Evolutionary conservation across 2,797 vertebrate species (phyloP), one percentile per base, ranked within the genome.

Genomic region (Oreortyx pictus): DNA sequence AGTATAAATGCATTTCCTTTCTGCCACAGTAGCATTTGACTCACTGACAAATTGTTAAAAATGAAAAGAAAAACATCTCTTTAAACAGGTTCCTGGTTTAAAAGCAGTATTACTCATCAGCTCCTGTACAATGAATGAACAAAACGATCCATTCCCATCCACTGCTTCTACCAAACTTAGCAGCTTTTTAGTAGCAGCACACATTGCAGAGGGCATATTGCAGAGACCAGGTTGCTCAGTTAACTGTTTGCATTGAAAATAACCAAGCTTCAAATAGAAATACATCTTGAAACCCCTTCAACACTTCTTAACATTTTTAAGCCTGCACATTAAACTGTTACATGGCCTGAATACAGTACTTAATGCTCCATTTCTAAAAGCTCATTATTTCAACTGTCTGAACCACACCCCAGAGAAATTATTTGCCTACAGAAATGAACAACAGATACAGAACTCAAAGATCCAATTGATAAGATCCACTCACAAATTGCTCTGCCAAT

Each of bases 401-500:
- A 70, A 56, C 24, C 33, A 43, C 5, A 49, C 6, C n/a, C 62
- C 44, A 77, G 25, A 92, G 72, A 94, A 96, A 92, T 74, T 83
- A 84, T 77, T 67, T 88, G 54, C 79, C 61, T 83, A 64, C 66
- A 92, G 82, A 88, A 94, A 91, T 46, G 12, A 95, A 82, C 18
- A 43, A 82, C 57, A 92, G 75, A 71, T 88, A 72, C 54, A 5
- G 20, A 92, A 88, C 46, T 62, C 70, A 79, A 91, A 91, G 59
- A 91, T 85, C 41, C 3, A 1, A 60, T 62, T 93, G 90, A 95
- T 60, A 82, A 4, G 2, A 87, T 72, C 54, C 92, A 68, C 61
- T 86, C 91, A 78, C 68, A 93, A 88, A 95, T 41, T 85, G 67
- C 52, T 95, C 84, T 91, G 73, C 74, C 90, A 91, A 78, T 87